A percentile compares a stretch with the other conserved stretches of the same genome.
phyloP scores from a whole-genome alignment of 2,797 vertebrate genomes.

The Callimico goeldii region DNA sequence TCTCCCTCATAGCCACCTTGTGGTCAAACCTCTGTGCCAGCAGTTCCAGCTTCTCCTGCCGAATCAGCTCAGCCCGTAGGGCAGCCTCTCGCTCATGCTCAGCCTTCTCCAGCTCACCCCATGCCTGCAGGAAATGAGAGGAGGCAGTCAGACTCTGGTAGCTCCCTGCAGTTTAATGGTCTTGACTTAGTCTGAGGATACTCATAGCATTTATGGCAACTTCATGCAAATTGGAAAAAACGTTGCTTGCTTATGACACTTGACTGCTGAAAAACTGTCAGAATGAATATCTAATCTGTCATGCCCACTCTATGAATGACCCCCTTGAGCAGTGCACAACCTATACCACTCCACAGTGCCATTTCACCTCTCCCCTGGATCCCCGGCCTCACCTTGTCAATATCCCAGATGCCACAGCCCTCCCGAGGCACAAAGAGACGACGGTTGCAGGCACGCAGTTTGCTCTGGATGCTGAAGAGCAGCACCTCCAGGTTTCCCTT shows the following conservation, averaged over 20 bases:
- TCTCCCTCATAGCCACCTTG: conserved; percentile 96
- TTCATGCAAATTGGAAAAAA: background rate
- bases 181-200: background rate
- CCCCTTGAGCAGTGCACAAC: background rate
- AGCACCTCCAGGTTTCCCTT: conserved; percentile 97
- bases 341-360: background rate
- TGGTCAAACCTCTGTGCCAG: conserved; percentile 96
- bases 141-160: background rate
- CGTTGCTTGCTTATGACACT: background rate
- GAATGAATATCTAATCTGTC: background rate
- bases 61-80: conserved; percentile 93
- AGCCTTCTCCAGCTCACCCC: conserved; percentile 94
- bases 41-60: conserved; percentile 96
- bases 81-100: conserved; percentile 94
- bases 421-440: conserved; percentile 94
- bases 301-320: background rate
- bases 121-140: conserved; percentile 85
- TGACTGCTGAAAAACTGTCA: background rate
- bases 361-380: background rate
- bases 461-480: conserved; percentile 98
- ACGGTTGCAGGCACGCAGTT: conserved; percentile 95
- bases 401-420: conserved; percentile 94
- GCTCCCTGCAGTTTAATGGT: too few relatives aligned
- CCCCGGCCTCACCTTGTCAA: conserved; percentile 90
- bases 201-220: background rate